Evolutionary conservation across 2,797 vertebrate species (phyloP), one percentile per base, ranked within the genome.

Genomic region (Pelodytes ibericus): DNA sequence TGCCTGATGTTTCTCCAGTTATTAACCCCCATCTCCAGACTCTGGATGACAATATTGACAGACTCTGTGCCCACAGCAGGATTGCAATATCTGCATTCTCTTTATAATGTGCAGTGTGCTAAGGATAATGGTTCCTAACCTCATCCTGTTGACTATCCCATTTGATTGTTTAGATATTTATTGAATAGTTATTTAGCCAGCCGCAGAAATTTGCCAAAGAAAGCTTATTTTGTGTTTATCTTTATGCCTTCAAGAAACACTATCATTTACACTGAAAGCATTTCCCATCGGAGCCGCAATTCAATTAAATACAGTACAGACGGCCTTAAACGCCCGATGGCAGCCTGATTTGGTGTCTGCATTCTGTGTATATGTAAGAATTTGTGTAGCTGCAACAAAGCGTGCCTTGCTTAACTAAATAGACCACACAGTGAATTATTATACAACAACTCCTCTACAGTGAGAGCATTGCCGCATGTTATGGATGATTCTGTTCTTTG

Each of bases 321-420:
- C 18, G 63, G 18, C 33, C 72, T 33, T 49, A 53, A 7, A 53
- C 16, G 4, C 20, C 49, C 22, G 49, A 67, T 74, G 47, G 63
- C 49, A 26, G 49, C 10, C 22, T 3, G 24, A 58, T 51, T 56
- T 31, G 8, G 13, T 16, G 51, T 31, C 72, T 29, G 58, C 60
- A 24, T 53, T 33, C 60, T 53, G 13, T 25, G 47, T 29, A 36
- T n/a, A 41, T 58, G 72, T 27, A 29, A 51, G 51, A 30, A 58
- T 47, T 39, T 58, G 64, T 74, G 41, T 18, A 66, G 63, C 63
- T 47, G 62, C 63, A 67, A 59, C 51, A 74, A 74, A 18, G 72
- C 63, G 63, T 66, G 72, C 63, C 18, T 57, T 5, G 64, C 63
- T 59, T 67, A 16, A 44, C 63, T 66, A 74, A 74, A 59, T 27